These are phyloP conservation scores for Zaprionus kolodkinae DNA, from an alignment of 1,140 invertebrate species.

Conservation along the genomic window DNA sequence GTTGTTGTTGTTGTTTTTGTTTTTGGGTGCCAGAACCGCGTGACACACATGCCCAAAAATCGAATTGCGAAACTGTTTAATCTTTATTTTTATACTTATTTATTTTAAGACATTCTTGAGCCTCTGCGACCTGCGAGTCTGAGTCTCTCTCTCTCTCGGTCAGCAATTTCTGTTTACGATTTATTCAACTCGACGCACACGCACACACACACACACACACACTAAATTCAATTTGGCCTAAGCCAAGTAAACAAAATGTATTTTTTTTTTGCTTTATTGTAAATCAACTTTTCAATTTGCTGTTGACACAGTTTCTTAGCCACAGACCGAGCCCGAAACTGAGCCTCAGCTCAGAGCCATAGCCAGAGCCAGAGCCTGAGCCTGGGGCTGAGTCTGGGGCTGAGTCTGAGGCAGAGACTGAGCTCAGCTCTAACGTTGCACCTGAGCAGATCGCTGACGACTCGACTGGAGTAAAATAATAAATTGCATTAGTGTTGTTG, in stretches of 20 bases:
- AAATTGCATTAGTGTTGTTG: constrained; percentile 65
- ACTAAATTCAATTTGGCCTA: constrained; percentile 66
- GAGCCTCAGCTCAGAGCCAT: constrained; percentile 55
- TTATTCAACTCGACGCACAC: constrained; percentile 62
- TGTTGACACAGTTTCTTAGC: constrained; percentile 73
- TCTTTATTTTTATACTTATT: constrained; percentile 47
- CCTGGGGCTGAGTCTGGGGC: constrained; percentile 41
- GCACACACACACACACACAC: neutral
- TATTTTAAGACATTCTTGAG: constrained; percentile 68
- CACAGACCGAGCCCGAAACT: constrained; percentile 32
- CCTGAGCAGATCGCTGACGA: constrained; percentile 50
- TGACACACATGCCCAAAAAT: constrained; percentile 78
- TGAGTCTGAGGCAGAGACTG: neutral
- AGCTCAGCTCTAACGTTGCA: constrained; percentile 31
- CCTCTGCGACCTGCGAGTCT: constrained; percentile 13
- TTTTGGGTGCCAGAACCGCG: constrained; percentile 31
- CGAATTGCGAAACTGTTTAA: constrained; percentile 75
- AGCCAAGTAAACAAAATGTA: constrained; percentile 60
- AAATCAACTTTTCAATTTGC: constrained; percentile 80
- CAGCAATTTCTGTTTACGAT: constrained; percentile 57
- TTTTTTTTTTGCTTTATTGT: constrained; percentile 46
- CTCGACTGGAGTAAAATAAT: constrained; percentile 55
- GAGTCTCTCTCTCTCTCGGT: constrained; percentile 29
- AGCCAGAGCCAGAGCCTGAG: constrained; percentile 27
- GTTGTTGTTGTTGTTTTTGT: constrained; percentile 2